Evolutionary conservation across 2,888 invertebrate species (phyloP).

Genomic region (Petrophora chlorosata): DNA sequence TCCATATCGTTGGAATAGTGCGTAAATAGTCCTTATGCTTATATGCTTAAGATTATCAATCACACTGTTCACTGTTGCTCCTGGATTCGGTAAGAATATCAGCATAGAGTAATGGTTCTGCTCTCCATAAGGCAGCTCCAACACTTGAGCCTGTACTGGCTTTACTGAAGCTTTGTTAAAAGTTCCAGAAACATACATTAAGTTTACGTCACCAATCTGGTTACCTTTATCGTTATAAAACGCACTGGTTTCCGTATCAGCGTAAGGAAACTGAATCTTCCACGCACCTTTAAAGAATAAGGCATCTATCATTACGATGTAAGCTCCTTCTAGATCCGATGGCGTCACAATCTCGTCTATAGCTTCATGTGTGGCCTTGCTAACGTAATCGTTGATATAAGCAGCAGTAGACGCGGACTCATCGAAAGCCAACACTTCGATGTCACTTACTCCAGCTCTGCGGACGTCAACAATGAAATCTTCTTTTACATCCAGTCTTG

Average conservation of each 20-base stretch:
- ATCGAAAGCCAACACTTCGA: constrained; percentile 50
- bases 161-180: constrained; percentile 48
- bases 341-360: constrained; percentile 63
- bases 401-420: constrained; percentile 48
- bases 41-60: constrained; percentile 73
- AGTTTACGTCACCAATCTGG: constrained; percentile 61
- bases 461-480: constrained; percentile 45
- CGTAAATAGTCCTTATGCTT: constrained; percentile 73
- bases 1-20: constrained; percentile 58
- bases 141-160: constrained; percentile 51
- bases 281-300: constrained; percentile 70
- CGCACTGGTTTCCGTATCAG: constrained; percentile 52
- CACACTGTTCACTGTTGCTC: constrained; percentile 66
- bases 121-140: constrained; percentile 67
- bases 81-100: constrained; percentile 82
- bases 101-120: constrained; percentile 84
- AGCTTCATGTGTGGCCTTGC: constrained; percentile 54
- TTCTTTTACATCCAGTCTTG: constrained; percentile 42
- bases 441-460: constrained; percentile 47
- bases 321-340: constrained; percentile 52
- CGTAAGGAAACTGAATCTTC: constrained; percentile 52
- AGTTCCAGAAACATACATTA: constrained; percentile 53
- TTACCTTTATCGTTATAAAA: constrained; percentile 58
- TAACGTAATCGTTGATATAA: constrained; percentile 61
- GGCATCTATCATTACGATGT: constrained; percentile 61